Percentiles rank a stretch among this genome's conserved stretches.
These are phyloP conservation scores for Echiichthys vipera DNA, from an alignment of 2,797 vertebrate species.

Conservation along the genomic window DNA sequence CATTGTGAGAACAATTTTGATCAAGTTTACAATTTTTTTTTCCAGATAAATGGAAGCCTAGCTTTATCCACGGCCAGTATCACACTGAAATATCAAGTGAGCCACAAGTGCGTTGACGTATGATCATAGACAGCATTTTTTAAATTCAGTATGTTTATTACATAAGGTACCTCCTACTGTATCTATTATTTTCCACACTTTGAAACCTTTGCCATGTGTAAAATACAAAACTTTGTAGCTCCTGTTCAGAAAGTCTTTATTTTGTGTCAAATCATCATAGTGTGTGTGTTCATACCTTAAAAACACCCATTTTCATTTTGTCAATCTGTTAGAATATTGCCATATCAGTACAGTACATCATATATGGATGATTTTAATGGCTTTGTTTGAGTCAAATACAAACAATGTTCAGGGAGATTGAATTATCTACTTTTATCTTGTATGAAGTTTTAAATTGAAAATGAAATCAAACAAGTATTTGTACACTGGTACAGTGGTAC, in stretches of 20 bases:
- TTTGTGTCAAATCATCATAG: conserved; percentile 70
- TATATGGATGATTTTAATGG: conserved; percentile 68
- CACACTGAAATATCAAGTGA: conserved; percentile 45
- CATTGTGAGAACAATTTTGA: conserved; percentile 25
- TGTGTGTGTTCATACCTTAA: conserved; percentile 32
- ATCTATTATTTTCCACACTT: conserved; percentile 53
- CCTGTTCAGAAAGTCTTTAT: conserved; percentile 54
- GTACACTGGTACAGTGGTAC: conserved; percentile 53
- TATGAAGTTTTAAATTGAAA: conserved; percentile 86
- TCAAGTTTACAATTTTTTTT: conserved; percentile 51
- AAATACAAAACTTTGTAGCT: conserved; percentile 59
- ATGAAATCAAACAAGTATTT: conserved; percentile 84
- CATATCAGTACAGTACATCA: conserved; percentile 62
- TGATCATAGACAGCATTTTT: no score
- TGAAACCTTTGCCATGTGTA: conserved; percentile 57
- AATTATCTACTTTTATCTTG: conserved; percentile 85
- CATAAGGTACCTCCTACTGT: conserved; percentile 68
- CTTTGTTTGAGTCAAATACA: conserved; percentile 75
- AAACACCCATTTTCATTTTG: conserved; percentile 47
- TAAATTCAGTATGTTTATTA: no score
- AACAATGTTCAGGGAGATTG: conserved; percentile 79
- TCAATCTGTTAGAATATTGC: conserved; percentile 54
- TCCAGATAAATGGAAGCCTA: conserved; percentile 23
- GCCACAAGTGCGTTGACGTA: conserved; percentile 40
- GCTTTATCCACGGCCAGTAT: conserved; percentile 6